Percentiles rank a stretch among this genome's conserved stretches.
These are phyloP conservation scores for Piscicola geometra DNA, from an alignment of 2,888 invertebrate species.

Conservation along the genomic window DNA sequence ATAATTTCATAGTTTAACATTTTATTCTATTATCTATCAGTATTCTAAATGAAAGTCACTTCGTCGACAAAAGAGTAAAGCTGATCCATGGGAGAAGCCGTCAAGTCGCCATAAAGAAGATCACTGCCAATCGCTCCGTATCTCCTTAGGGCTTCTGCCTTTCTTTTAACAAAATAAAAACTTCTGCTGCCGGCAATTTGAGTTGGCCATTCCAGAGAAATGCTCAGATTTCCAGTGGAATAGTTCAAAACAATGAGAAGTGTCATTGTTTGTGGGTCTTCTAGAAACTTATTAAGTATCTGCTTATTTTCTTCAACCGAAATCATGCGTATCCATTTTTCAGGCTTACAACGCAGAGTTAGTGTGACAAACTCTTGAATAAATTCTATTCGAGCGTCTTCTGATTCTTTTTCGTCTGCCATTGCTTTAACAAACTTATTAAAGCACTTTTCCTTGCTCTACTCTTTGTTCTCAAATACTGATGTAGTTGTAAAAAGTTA, in stretches of 20 bases:
- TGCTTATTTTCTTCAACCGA: constrained; percentile 53
- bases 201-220: constrained; percentile 77
- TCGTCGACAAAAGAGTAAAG: constrained; percentile 85
- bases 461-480: too few species aligned
- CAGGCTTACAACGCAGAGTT: constrained; percentile 78
- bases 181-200: constrained; percentile 60
- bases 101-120: constrained; percentile 77
- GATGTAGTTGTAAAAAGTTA: too few species aligned
- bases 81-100: constrained; percentile 82
- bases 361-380: constrained; percentile 67
- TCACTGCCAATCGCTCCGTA: constrained; percentile 62
- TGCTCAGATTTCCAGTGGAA: constrained; percentile 62
- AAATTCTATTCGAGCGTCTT: constrained; percentile 74
- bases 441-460: too few species aligned
- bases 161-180: constrained; percentile 74
- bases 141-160: constrained; percentile 64
- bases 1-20: too few species aligned
- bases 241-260: constrained; percentile 49
- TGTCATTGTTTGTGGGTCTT: constrained; percentile 51
- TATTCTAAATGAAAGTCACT: too few species aligned
- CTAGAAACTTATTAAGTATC: constrained; percentile 54
- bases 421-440: constrained; percentile 46
- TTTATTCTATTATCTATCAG: too few species aligned
- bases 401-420: constrained; percentile 51
- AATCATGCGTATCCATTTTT: constrained; percentile 81